Evolutionary conservation across 2,888 invertebrate species (phyloP).

Genomic region (Celastrina argiolus): DNA sequence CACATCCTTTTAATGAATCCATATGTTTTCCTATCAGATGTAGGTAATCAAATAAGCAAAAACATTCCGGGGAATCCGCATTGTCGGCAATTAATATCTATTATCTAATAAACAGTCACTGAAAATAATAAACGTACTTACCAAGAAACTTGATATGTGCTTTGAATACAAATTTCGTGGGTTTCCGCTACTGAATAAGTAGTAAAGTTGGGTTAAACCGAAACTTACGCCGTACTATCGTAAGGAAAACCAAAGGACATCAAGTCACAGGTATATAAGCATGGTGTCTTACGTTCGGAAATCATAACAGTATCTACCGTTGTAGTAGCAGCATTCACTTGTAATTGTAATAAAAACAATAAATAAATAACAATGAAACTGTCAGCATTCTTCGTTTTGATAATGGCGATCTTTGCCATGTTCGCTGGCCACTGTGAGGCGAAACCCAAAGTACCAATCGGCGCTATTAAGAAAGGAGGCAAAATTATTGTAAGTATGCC

Average conservation of each 20-base stretch:
- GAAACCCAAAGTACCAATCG: conserved; percentile 35
- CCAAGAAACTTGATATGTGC: not conserved
- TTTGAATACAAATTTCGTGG: not conserved
- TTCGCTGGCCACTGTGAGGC: conserved; percentile 37
- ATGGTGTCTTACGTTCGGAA: not conserved
- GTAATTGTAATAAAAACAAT: not conserved
- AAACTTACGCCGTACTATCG: not conserved
- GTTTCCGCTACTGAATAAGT: not conserved
- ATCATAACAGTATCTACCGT: conserved; percentile 19
- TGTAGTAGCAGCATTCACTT: not conserved
- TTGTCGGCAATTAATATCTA: not conserved
- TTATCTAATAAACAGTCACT: not conserved
- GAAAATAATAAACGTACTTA: not conserved
- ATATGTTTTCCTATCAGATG: not conserved
- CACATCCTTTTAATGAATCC: too few species aligned
- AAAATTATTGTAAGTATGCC: conserved; percentile 33
- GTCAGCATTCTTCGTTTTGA: conserved; percentile 36
- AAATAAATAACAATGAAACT: conserved; percentile 40
- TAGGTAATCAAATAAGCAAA: not conserved
- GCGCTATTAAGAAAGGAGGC: conserved; percentile 39
- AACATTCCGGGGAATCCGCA: not conserved
- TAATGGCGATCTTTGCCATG: conserved; percentile 38
- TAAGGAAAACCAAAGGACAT: conserved; percentile 8
- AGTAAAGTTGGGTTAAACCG: not conserved
- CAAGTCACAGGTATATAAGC: conserved; percentile 2